Percentiles rank a stretch among this genome's conserved stretches.
Conservation (phyloP, 2,888 invertebrate genomes). For the Pyralis farinalis region DNA sequence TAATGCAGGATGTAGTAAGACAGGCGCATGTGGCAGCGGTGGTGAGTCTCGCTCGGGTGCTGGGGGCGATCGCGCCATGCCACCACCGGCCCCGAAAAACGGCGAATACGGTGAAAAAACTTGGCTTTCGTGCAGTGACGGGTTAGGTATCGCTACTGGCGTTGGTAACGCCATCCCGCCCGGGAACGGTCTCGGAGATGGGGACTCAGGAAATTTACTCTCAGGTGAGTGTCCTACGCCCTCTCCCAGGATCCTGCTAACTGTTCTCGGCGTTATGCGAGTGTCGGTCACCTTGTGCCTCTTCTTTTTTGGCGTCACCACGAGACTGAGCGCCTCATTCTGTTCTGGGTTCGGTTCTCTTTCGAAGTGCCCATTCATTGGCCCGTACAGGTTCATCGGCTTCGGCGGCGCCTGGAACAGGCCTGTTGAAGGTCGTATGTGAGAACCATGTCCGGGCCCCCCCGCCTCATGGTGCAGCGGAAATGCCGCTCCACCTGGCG, state of each 20-base stretch:
- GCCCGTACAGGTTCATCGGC: constrained; percentile 85
- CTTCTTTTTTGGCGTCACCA: constrained; percentile 97
- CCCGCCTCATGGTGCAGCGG: constrained; percentile 86
- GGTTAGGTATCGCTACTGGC: constrained; percentile 97
- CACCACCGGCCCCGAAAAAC: constrained; percentile 87
- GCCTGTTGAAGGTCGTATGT: constrained; percentile 83
- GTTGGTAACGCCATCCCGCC: constrained; percentile 96
- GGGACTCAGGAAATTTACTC: constrained; percentile 83
- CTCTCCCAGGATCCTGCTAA: constrained; percentile 92
- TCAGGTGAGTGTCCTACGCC: constrained; percentile 87
- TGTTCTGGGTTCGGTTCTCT: constrained; percentile 90
- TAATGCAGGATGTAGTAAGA: constrained; percentile 92
- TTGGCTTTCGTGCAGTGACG: constrained; percentile 96
- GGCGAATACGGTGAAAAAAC: constrained; percentile 96
- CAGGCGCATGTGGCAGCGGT: constrained; percentile 91
- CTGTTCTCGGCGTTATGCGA: constrained; percentile 93
- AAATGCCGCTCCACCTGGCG: constrained; percentile 82
- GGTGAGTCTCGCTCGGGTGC: constrained; percentile 89
- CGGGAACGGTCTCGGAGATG: constrained; percentile 88
- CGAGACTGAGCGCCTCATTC: constrained; percentile 96
- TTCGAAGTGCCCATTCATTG: constrained; percentile 83
- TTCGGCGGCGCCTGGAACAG: constrained; percentile 94
- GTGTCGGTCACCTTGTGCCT: constrained; percentile 98
- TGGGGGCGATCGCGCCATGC: constrained; percentile 78
- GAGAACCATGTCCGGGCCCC: constrained; percentile 65